Conservation (phyloP, 2,113 vertebrate genomes). For the Ellobius talpinus region DNA sequence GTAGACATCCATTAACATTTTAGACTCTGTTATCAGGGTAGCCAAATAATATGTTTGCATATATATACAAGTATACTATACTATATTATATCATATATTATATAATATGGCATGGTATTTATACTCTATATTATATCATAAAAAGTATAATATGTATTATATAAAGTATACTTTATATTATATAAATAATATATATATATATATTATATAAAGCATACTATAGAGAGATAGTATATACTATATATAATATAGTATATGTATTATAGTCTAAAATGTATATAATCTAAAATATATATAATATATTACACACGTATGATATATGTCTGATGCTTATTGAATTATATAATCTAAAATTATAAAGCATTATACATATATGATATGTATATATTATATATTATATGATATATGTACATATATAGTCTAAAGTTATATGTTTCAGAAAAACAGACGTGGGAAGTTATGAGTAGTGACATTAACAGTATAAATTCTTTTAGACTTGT, state of each 20-base stretch:
- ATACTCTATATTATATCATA: too few species aligned
- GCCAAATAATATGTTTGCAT: neutral
- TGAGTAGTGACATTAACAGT: neutral
- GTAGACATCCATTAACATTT: neutral
- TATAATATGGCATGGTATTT: too few species aligned
- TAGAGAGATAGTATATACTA: too few species aligned
- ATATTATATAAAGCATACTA: too few species aligned
- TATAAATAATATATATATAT: too few species aligned
- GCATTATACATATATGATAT: neutral
- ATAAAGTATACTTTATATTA: too few species aligned
- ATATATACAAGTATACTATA: neutral
- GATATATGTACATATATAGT: neutral
- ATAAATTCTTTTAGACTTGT: neutral
- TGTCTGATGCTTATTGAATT: neutral
- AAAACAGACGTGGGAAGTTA: neutral
- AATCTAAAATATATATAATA: neutral
- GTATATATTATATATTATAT: neutral
- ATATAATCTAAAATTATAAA: neutral
- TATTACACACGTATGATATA: neutral
- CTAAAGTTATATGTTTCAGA: neutral
- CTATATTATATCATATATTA: too few species aligned
- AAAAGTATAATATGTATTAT: too few species aligned
- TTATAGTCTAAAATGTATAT: neutral
- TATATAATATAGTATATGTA: neutral
- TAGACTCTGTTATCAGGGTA: neutral